Evolutionary conservation across 2,888 invertebrate species (phyloP).

Genomic region (Leptopilina drosophilae): DNA sequence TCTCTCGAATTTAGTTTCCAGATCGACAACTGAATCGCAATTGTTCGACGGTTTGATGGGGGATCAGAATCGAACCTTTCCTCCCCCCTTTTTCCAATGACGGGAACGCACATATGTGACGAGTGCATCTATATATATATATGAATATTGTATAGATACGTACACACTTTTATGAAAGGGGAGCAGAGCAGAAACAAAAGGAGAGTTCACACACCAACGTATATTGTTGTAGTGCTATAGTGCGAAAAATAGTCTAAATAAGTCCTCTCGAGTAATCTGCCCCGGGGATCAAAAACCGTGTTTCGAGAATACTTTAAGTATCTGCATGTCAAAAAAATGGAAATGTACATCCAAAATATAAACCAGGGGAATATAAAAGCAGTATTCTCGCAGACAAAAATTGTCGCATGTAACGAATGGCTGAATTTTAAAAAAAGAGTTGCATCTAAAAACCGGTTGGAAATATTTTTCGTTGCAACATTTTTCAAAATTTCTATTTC

Average conservation of each 20-base stretch:
- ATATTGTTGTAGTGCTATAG: background rate
- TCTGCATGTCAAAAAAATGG: background rate
- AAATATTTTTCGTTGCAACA: too few species aligned
- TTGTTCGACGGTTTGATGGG: constrained; percentile 59
- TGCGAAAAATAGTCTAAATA: constrained; percentile 37
- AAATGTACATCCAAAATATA: background rate
- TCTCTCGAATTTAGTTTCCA: constrained; percentile 69
- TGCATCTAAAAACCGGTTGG: too few species aligned
- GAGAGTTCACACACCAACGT: background rate
- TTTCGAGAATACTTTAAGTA: background rate
- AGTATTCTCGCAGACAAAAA: background rate
- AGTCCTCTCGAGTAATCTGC: constrained; percentile 2
- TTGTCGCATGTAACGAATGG: too few species aligned
- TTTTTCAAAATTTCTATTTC: too few species aligned
- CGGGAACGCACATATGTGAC: background rate
- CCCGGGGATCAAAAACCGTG: background rate
- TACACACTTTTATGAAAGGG: background rate
- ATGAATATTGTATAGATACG: background rate
- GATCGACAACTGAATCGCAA: constrained; percentile 67
- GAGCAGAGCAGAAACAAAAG: constrained; percentile 8
- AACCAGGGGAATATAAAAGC: background rate
- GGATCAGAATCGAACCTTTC: constrained; percentile 50
- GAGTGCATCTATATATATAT: background rate
- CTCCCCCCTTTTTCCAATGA: too few species aligned
- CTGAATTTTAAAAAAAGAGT: too few species aligned